phyloP scores from a whole-genome alignment of 2,888 invertebrate species.

The Pteria penguin region DNA sequence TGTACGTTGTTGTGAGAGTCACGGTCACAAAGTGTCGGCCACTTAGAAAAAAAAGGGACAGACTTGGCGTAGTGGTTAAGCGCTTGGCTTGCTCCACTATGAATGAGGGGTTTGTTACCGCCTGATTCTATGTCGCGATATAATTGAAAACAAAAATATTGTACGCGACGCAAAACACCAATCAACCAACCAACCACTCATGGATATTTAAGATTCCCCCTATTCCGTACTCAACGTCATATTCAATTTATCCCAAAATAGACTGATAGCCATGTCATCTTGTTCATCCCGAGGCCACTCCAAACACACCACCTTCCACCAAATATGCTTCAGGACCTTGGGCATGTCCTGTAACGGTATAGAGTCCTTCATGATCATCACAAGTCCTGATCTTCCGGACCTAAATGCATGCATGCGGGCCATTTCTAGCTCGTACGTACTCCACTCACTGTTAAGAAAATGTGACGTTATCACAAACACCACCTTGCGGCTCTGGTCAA shows the following conservation, averaged over 20 bases:
- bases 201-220: too few relatives aligned
- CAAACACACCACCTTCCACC: not conserved
- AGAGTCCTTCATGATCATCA: not conserved
- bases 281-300: not conserved
- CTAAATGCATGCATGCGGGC: not conserved
- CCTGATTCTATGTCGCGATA: too few relatives aligned
- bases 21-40: too few relatives aligned
- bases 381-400: not conserved
- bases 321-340: not conserved
- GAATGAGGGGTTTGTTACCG: too few relatives aligned
- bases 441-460: not conserved
- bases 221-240: too few relatives aligned
- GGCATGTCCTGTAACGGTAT: not conserved
- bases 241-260: not conserved
- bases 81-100: too few relatives aligned
- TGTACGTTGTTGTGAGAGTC: too few relatives aligned
- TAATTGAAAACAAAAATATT: too few relatives aligned
- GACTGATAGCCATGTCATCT: not conserved
- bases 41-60: too few relatives aligned
- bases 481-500: not conserved
- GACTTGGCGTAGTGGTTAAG: too few relatives aligned
- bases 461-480: not conserved
- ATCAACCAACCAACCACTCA: too few relatives aligned
- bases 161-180: too few relatives aligned
- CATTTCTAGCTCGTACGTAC: not conserved